Percentiles rank a stretch among this genome's conserved stretches.
These are phyloP conservation scores for Parnassius orleans DNA, from an alignment of 2,888 invertebrate genomes.

Conservation along the genomic window DNA sequence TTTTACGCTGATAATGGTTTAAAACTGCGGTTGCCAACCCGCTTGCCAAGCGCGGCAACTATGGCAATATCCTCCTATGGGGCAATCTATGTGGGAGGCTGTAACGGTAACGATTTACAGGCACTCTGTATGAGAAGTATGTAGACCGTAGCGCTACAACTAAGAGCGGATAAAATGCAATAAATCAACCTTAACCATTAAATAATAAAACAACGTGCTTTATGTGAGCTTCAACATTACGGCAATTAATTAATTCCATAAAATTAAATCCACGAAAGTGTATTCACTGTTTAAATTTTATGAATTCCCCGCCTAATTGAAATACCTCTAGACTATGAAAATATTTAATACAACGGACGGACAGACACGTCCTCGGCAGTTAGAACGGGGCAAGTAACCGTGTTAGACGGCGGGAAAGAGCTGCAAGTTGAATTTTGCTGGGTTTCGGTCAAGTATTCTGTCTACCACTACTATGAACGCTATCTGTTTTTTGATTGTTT, in stretches of 20 bases:
- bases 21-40: too few species aligned
- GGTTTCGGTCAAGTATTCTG: slow-evolving; percentile 32
- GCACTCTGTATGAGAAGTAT: too few species aligned
- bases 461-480: slow-evolving; percentile 14
- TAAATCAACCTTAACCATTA: too few species aligned
- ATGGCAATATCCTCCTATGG: too few species aligned
- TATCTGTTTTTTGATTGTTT: too few species aligned
- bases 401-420: slow-evolving; percentile 40
- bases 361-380: slow-evolving; percentile 28
- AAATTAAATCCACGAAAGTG: slow-evolving; percentile 18
- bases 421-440: slow-evolving; percentile 40
- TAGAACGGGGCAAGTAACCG: slow-evolving; percentile 38
- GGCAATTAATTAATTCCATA: slow-evolving; percentile 8
- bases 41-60: too few species aligned
- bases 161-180: too few species aligned
- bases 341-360: slow-evolving; percentile 29
- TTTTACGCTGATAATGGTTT: too few species aligned
- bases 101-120: too few species aligned
- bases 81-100: too few species aligned
- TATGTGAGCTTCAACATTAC: not conserved
- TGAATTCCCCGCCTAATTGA: slow-evolving; percentile 21
- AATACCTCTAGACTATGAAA: slow-evolving; percentile 24
- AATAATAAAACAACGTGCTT: too few species aligned
- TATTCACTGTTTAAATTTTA: slow-evolving; percentile 11
- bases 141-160: too few species aligned